A percentile compares a stretch with the other conserved stretches of the same genome.
These are phyloP conservation scores for Perdix hodgsoniae DNA, from an alignment of 2,797 vertebrate species.

Conservation along the genomic window DNA sequence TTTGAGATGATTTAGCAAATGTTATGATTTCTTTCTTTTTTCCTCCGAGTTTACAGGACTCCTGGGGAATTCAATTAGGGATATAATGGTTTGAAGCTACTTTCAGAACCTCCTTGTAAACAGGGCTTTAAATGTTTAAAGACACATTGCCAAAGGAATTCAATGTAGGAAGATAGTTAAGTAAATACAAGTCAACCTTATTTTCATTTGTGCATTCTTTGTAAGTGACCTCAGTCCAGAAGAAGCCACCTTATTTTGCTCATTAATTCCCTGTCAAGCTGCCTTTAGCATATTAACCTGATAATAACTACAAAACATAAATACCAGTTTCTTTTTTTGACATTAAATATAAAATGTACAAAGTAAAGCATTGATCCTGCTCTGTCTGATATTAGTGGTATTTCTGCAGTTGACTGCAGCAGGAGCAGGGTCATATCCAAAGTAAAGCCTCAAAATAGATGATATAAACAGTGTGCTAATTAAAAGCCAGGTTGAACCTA, in stretches of 20 bases:
- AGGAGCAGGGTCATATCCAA: conserved; percentile 15
- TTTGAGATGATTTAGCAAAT: conserved; percentile 83
- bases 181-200: conserved; percentile 86
- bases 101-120: conserved; percentile 85
- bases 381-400: conserved; percentile 1
- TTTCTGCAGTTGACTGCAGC: conserved; percentile 39
- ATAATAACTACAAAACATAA: conserved; percentile 73
- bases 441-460: conserved; percentile 35
- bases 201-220: conserved; percentile 83
- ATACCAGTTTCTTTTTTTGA: conserved; percentile 54
- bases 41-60: conserved; percentile 83
- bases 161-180: conserved; percentile 84
- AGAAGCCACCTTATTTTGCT: conserved; percentile 81
- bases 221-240: conserved; percentile 81
- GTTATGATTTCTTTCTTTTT: conserved; percentile 84
- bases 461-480: conserved; percentile 65
- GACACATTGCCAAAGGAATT: conserved; percentile 83
- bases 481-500: conserved; percentile 66
- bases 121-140: conserved; percentile 86
- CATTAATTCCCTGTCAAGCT: conserved; percentile 79
- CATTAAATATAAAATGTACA: conserved; percentile 57
- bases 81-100: conserved; percentile 86
- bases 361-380: conserved; percentile 51
- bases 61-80: conserved; percentile 86
- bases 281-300: conserved; percentile 79